Evolutionary conservation across 2,113 vertebrate species (phyloP).

Genomic region (Poeciliopsis occidentalis): DNA sequence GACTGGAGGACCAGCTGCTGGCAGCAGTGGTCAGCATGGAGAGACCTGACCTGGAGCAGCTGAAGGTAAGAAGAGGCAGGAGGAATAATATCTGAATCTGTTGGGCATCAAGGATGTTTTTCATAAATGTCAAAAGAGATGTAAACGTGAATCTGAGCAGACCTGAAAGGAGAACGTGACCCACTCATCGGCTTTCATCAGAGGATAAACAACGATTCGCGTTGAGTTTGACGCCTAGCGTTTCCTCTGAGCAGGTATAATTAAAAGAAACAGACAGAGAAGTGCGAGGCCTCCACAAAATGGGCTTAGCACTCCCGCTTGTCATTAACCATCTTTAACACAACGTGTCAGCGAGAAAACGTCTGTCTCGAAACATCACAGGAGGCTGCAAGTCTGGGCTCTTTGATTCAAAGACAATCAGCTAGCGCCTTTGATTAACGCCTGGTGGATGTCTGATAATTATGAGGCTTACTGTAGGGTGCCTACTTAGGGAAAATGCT

Average conservation of each 20-base stretch:
- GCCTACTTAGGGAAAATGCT: slow-evolving; percentile 22
- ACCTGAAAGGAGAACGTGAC: slow-evolving; percentile 37
- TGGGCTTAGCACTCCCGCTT: not conserved
- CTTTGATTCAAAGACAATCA: slow-evolving; percentile 69
- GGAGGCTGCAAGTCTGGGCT: slow-evolving; percentile 13
- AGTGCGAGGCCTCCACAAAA: slow-evolving; percentile 27
- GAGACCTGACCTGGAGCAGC: slow-evolving; percentile 91
- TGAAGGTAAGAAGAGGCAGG: slow-evolving; percentile 84
- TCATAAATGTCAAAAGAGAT: not conserved
- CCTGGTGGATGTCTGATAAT: slow-evolving; percentile 57
- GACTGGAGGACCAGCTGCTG: slow-evolving; percentile 94
- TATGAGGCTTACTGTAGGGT: slow-evolving; percentile 29
- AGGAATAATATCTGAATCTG: not conserved
- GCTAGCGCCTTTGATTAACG: slow-evolving; percentile 57
- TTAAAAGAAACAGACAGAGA: slow-evolving; percentile 51
- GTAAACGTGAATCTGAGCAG: slow-evolving; percentile 20
- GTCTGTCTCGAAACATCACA: slow-evolving; percentile 49
- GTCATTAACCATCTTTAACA: slow-evolving; percentile 47
- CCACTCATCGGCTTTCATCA: slow-evolving; percentile 24
- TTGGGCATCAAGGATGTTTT: not conserved
- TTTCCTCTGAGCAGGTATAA: slow-evolving; percentile 30
- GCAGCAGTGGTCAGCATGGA: slow-evolving; percentile 90
- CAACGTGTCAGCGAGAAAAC: slow-evolving; percentile 13
- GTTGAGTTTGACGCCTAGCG: slow-evolving; percentile 1
- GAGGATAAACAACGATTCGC: slow-evolving; percentile 34